These are phyloP conservation scores for Epicampocera succincta DNA, from an alignment of 2,888 invertebrate species.

Conservation along the genomic window DNA sequence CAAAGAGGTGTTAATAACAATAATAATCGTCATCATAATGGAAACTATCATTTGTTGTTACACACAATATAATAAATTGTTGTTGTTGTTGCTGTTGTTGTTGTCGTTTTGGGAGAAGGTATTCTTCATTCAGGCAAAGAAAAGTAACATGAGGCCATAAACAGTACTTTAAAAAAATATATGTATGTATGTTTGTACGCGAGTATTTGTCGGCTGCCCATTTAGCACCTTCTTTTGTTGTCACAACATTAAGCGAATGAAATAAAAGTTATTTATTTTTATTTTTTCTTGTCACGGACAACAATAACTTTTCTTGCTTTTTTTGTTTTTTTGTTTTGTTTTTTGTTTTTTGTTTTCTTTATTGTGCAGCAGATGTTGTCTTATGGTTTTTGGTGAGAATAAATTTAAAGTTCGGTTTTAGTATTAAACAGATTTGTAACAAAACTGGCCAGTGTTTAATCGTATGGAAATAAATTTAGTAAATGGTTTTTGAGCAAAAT, in stretches of 20 bases:
- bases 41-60: conserved; percentile 1
- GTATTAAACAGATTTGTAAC: conserved; percentile 8
- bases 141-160: background rate
- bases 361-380: conserved; percentile 39
- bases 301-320: conserved; percentile 36
- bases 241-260: conserved; percentile 63
- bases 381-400: background rate
- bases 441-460: conserved; percentile 48
- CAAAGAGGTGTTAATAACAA: conserved; percentile 66
- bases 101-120: too few species aligned
- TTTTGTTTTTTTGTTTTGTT: too few species aligned
- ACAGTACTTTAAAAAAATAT: background rate
- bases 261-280: background rate
- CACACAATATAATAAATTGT: conserved; percentile 52
- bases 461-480: conserved; percentile 45
- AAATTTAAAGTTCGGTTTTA: background rate
- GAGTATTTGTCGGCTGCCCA: conserved; percentile 63
- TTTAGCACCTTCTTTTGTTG: conserved; percentile 72
- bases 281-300: background rate
- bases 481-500: conserved; percentile 50
- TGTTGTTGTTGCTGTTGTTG: too few species aligned
- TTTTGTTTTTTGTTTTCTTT: too few species aligned
- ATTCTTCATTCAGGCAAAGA: background rate
- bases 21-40: conserved; percentile 42
- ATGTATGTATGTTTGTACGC: too few species aligned